Evolutionary conservation across 2,113 vertebrate species (phyloP).

Genomic region (Marcusenius ussheri): DNA sequence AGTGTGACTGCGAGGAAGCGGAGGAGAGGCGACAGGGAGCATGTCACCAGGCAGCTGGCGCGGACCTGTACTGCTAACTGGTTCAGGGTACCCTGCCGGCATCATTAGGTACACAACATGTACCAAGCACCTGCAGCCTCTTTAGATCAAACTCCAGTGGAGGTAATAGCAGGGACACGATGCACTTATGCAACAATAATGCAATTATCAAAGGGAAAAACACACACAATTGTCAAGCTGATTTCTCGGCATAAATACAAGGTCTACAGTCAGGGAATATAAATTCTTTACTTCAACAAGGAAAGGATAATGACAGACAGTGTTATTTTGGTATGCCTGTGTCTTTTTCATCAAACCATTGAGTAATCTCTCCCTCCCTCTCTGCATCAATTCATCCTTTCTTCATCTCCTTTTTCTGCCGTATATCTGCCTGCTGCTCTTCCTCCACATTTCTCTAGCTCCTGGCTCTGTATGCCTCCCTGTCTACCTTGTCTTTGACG

Average conservation of each 20-base stretch:
- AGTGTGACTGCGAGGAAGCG: background rate
- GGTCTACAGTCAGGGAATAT: background rate
- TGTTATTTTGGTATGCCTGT: background rate
- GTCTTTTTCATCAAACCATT: background rate
- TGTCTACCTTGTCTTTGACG: background rate
- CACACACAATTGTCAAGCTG: constrained; percentile 12
- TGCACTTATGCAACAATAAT: constrained; percentile 3
- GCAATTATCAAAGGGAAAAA: background rate
- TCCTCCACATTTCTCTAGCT: background rate
- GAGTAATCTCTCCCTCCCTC: background rate
- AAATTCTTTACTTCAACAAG: background rate
- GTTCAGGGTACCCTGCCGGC: background rate
- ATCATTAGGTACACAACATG: constrained; percentile 8
- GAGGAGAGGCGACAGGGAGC: background rate
- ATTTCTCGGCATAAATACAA: background rate
- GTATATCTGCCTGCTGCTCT: background rate
- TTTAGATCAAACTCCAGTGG: constrained; percentile 14
- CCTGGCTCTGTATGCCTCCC: background rate
- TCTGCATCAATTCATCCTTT: background rate
- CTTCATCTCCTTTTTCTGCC: background rate
- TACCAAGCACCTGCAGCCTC: background rate
- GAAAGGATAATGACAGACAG: background rate
- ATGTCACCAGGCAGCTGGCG: background rate
- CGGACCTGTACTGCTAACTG: background rate
- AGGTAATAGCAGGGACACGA: background rate